phyloP scores from a whole-genome alignment of 2,797 vertebrate genomes.

The Enteromius viviparus region DNA sequence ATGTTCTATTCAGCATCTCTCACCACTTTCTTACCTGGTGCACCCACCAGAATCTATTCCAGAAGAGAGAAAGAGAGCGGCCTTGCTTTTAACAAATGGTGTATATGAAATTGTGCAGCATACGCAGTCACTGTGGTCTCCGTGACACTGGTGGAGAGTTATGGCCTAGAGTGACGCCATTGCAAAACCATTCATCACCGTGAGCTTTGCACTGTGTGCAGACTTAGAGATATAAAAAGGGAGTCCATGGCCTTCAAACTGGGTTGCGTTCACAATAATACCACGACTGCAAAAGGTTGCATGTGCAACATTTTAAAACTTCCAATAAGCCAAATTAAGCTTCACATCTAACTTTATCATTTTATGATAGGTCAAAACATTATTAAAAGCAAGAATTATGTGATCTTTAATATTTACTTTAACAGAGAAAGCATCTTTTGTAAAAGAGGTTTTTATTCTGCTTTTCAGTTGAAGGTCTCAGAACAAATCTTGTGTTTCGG shows the following conservation, averaged over 20 bases:
- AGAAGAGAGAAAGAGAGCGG: not conserved
- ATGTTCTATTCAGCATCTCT: slow-evolving; percentile 8
- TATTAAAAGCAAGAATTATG: not conserved
- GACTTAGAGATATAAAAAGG: slow-evolving; percentile 31
- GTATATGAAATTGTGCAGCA: slow-evolving; percentile 34
- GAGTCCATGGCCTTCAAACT: not conserved
- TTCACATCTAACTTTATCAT: not conserved
- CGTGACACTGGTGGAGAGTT: slow-evolving; percentile 35
- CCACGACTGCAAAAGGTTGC: not conserved
- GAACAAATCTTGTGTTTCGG: slow-evolving; percentile 53
- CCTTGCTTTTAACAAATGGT: slow-evolving; percentile 32
- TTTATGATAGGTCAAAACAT: not conserved
- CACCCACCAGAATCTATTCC: slow-evolving; percentile 34
- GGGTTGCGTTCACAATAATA: not conserved
- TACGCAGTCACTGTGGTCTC: slow-evolving; percentile 53
- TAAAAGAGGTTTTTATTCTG: slow-evolving; percentile 38
- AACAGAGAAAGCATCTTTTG: slow-evolving; percentile 36
- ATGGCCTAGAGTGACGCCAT: slow-evolving; percentile 17
- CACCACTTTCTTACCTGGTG: slow-evolving; percentile 1
- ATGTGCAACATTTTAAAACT: not conserved
- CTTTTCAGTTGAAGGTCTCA: slow-evolving; percentile 50
- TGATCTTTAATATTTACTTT: slow-evolving; percentile 53
- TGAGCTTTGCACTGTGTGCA: not conserved
- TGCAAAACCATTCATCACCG: slow-evolving; percentile 29
- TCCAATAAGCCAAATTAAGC: not conserved